Base-by-base conservation (phyloP, 2,113 vertebrate genomes). In the Ctenomys sociabilis region DNA sequence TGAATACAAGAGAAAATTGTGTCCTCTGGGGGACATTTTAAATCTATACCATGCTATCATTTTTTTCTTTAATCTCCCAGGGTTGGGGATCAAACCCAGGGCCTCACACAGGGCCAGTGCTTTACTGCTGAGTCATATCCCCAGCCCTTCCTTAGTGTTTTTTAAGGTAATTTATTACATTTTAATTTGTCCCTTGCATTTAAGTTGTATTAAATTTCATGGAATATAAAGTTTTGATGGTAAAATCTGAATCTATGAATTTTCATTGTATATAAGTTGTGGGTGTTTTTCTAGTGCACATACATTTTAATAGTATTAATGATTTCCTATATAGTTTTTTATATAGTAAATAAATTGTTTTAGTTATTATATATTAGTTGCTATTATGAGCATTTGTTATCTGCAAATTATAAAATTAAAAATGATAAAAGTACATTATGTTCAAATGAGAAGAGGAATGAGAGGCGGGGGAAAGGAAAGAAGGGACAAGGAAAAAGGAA, bases 171-270 rank as follows among this genome's bases (percentile, higher is more conserved):
- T 81, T 85, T 81, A 85, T 82, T 73, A 35, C 66, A 52, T 94
- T 92, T 45, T 73, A 17, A 40, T 82, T 89, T 66, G 64, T 64
- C 28, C 16, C 75, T 95, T 86, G 66, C 28, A 21, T 95, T 96
- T 90, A 83, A 30, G 66, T 87, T 83, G 86, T 66, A 68, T 84
- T 89, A 22, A 28, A n/a, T 45, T 40, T 91, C n/a, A 37, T 78
- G 9, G 8, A 40, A 61, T 14, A 63, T 64, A 28, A 40, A 17
- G 37, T 70, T 90, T 90, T 45, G 59, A 8, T 59, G 11, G 63
- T 37, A 16, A 52, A n/a, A 85, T 75, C 59, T 96, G 16, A 85
- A 89, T 2, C 49, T 86, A 26, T 87, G 66, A 86, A 87, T 63
- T 96, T 32, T 90, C 32, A 45, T 35, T 54, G 7, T 49, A 64